These are phyloP conservation scores for Chaetodon trifascialis DNA, from an alignment of 2,113 vertebrate species.

Conservation along the genomic window DNA sequence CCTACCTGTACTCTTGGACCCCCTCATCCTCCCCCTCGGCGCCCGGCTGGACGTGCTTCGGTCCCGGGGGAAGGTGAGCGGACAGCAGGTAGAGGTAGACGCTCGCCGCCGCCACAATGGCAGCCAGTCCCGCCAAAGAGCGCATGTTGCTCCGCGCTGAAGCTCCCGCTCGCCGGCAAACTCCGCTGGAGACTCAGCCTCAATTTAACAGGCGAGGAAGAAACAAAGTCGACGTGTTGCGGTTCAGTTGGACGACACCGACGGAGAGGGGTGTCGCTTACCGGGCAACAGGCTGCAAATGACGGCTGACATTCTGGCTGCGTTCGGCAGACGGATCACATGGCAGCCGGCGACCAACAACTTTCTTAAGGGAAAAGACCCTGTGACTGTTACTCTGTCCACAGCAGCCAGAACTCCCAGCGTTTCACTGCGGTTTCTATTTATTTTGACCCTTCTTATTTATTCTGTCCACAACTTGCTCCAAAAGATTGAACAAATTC, in stretches of 20 bases:
- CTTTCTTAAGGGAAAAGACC: conserved; percentile 13
- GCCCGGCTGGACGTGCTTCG: conserved; percentile 5
- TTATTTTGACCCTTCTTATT: no score
- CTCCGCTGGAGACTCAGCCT: background rate
- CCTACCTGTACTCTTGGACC: conserved; percentile 67
- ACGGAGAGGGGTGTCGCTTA: conserved; percentile 37
- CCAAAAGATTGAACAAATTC: background rate
- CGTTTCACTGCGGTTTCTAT: rapidly evolving
- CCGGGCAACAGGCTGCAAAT: conserved; percentile 28
- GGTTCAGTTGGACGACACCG: conserved; percentile 54
- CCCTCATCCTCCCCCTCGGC: conserved; percentile 19
- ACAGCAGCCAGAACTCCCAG: rapidly evolving
- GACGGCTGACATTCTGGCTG: conserved; percentile 58
- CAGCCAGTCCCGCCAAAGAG: conserved; percentile 77
- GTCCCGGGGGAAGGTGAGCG: conserved; percentile 76
- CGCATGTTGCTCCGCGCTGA: conserved; percentile 71
- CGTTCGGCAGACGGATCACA: conserved; percentile 52
- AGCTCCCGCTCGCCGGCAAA: background rate
- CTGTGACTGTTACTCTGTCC: background rate
- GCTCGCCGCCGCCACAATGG: conserved; percentile 76
- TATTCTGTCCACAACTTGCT: background rate
- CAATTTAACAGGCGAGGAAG: background rate
- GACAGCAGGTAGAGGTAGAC: conserved; percentile 85
- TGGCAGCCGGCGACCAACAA: conserved; percentile 44
- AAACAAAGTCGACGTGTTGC: conserved; percentile 53